Conservation (phyloP, 2,113 vertebrate species). For the Pontoporia blainvillei region DNA sequence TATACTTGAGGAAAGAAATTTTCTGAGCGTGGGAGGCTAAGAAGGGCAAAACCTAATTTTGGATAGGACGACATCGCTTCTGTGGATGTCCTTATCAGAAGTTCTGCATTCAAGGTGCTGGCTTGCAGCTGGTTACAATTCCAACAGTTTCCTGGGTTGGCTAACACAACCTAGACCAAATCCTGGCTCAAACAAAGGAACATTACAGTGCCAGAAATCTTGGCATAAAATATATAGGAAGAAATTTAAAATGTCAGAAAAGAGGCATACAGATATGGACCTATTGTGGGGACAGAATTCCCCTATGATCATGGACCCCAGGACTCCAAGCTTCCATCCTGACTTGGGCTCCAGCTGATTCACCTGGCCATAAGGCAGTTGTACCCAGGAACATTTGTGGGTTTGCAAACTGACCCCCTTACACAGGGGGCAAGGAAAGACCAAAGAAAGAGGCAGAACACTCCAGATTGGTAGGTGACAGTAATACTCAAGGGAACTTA, state of each 20-base stretch:
- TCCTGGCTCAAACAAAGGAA: neutral
- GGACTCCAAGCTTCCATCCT: neutral
- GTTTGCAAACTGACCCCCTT: neutral
- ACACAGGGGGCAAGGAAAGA: neutral
- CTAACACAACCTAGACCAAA: neutral
- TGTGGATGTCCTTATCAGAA: neutral
- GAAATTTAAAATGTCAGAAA: neutral
- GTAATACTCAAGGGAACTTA: neutral
- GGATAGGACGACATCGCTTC: neutral
- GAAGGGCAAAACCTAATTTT: neutral
- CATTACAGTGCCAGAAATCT: neutral
- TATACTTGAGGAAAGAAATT: neutral
- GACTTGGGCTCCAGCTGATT: neutral
- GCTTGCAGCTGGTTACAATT: neutral
- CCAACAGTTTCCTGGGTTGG: neutral
- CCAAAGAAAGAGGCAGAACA: neutral
- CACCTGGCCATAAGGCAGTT: neutral
- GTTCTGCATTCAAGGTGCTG: neutral
- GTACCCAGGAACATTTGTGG: neutral
- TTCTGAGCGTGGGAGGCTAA: neutral
- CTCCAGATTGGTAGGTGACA: neutral
- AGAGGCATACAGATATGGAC: fast-evolving
- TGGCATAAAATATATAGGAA: neutral
- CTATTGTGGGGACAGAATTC: neutral
- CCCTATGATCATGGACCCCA: neutral